A percentile compares a stretch with the other conserved stretches of the same genome.
Evolutionary conservation across 2,888 invertebrate species (phyloP).

Genomic region (Deilephila porcellus): DNA sequence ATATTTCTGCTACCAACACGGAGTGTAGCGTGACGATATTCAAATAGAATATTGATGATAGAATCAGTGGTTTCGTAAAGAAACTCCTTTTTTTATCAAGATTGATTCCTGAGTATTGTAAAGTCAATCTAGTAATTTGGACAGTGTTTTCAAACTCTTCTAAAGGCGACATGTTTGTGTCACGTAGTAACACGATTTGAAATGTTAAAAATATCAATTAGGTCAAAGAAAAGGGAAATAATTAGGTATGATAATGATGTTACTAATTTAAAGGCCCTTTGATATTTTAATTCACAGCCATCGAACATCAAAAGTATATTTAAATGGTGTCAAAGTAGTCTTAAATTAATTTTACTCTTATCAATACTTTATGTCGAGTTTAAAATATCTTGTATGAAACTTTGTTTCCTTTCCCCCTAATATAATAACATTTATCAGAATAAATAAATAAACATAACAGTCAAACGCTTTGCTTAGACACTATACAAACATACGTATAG

Average conservation of each 20-base stretch:
- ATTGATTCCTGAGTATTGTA: slow-evolving; percentile 60
- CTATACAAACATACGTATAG: too few species aligned
- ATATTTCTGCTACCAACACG: slow-evolving; percentile 61
- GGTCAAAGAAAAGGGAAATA: neutral
- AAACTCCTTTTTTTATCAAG: slow-evolving; percentile 38
- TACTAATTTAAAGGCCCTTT: slow-evolving; percentile 3
- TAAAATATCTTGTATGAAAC: too few species aligned
- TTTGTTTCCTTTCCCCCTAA: too few species aligned
- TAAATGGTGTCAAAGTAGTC: too few species aligned
- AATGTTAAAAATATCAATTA: neutral
- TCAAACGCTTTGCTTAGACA: too few species aligned
- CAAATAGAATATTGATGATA: slow-evolving; percentile 49
- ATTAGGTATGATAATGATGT: neutral
- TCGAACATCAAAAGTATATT: too few species aligned
- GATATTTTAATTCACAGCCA: neutral
- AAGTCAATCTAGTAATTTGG: slow-evolving; percentile 49
- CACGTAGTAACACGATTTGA: neutral
- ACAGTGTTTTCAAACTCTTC: slow-evolving; percentile 51
- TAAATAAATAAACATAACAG: too few species aligned
- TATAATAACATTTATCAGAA: too few species aligned
- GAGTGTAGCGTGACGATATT: slow-evolving; percentile 56
- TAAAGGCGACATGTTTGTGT: neutral
- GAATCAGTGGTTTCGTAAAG: slow-evolving; percentile 43
- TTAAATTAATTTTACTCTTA: too few species aligned
- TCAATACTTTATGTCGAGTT: too few species aligned